phyloP scores from a whole-genome alignment of 1,140 invertebrate genomes.

The Macrotrachela quadricornifera region DNA sequence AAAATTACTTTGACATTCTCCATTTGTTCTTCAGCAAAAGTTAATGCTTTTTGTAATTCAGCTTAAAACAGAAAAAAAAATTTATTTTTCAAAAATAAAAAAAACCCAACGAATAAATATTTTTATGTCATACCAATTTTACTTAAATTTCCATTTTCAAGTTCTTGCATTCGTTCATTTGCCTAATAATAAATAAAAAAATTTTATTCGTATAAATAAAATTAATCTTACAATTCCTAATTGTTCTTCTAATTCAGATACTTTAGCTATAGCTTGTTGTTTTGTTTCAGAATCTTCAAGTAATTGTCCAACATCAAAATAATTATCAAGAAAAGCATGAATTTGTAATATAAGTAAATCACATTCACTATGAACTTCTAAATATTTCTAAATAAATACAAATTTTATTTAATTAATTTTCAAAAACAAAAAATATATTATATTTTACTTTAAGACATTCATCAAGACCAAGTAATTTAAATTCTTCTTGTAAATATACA shows the following conservation, averaged over 20 bases:
- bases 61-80: too few relatives aligned
- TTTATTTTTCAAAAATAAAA: too few relatives aligned
- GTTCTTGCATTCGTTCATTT: too few relatives aligned
- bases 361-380: conserved; percentile 48
- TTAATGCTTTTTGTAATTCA: too few relatives aligned
- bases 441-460: conserved; percentile 56
- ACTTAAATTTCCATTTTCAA: too few relatives aligned
- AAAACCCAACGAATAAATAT: too few relatives aligned
- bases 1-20: too few relatives aligned
- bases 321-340: conserved; percentile 88
- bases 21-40: too few relatives aligned
- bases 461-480: conserved; percentile 77
- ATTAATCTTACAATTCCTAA: conserved; percentile 46
- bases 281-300: conserved; percentile 97
- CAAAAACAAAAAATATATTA: not conserved
- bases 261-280: conserved; percentile 66
- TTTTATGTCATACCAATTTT: too few relatives aligned
- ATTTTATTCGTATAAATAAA: too few relatives aligned
- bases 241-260: conserved; percentile 76
- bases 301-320: conserved; percentile 82
- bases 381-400: too few relatives aligned
- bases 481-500: conserved; percentile 92
- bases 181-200: too few relatives aligned
- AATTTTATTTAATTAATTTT: not conserved
- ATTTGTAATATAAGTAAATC: conserved; percentile 82